phyloP scores from a whole-genome alignment of 2,888 invertebrate genomes.

The Aphrophora alni region DNA sequence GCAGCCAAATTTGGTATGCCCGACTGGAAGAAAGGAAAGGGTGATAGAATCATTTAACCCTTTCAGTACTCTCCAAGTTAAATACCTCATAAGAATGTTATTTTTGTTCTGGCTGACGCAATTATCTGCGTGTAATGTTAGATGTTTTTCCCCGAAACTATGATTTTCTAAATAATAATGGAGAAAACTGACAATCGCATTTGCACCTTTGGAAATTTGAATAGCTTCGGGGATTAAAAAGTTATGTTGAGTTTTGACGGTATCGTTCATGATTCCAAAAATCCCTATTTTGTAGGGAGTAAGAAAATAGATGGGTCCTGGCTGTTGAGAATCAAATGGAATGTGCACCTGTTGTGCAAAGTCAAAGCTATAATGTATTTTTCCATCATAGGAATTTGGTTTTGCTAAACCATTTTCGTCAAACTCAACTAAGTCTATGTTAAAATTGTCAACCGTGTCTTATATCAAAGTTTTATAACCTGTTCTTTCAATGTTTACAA shows the following conservation, averaged over 20 bases:
- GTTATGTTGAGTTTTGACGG: constrained; percentile 19
- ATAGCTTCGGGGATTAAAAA: constrained; percentile 17
- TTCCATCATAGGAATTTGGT: constrained; percentile 25
- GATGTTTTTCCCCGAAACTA: constrained; percentile 13
- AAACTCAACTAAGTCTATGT: background rate
- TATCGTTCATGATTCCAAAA: too few relatives aligned
- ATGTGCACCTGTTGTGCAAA: constrained; percentile 32
- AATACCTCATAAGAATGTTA: too few relatives aligned
- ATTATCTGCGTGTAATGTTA: background rate
- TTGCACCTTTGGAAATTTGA: constrained; percentile 21
- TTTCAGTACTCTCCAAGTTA: background rate
- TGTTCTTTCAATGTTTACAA: constrained; percentile 15
- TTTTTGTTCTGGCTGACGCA: background rate
- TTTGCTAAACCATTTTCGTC: background rate
- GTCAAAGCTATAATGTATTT: constrained; percentile 26
- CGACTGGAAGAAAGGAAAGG: too few relatives aligned
- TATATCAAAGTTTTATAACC: constrained; percentile 11
- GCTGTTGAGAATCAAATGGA: constrained; percentile 18
- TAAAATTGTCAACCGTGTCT: constrained; percentile 16
- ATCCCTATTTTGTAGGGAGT: constrained; percentile 26
- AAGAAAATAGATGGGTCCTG: too few relatives aligned
- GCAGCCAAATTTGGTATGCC: constrained; percentile 28
- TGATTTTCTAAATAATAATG: constrained; percentile 20
- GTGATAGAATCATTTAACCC: constrained; percentile 2
- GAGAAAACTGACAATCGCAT: constrained; percentile 26